These are phyloP conservation scores for Lucinisca nassula DNA, from an alignment of 2,888 invertebrate species.

Conservation along the genomic window DNA sequence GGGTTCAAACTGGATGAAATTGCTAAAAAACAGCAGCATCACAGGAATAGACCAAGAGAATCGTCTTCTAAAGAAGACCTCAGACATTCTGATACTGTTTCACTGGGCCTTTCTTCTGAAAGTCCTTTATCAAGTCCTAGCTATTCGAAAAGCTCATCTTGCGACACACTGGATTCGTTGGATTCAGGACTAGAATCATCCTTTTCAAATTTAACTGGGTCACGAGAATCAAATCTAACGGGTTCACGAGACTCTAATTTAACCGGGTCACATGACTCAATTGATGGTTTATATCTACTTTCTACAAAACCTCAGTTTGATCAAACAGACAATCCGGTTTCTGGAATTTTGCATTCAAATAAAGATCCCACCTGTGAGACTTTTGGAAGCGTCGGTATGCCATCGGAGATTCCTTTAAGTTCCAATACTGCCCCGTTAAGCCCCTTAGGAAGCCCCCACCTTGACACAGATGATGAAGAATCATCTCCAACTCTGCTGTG, in stretches of 20 bases:
- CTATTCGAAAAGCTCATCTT: conserved; percentile 59
- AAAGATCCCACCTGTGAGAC: no score
- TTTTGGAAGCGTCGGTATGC: no score
- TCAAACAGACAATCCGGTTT: no score
- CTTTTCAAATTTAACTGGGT: conserved; percentile 38
- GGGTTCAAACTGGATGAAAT: no score
- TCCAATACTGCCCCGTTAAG: not conserved
- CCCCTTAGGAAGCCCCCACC: conserved; percentile 9
- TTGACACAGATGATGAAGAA: not conserved
- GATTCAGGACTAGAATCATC: conserved; percentile 64
- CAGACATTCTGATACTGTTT: not conserved
- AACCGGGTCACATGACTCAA: conserved; percentile 49
- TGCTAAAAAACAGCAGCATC: no score
- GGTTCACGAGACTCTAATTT: no score
- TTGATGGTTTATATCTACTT: no score
- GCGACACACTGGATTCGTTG: conserved; percentile 56
- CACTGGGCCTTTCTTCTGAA: not conserved
- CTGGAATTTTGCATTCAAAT: no score
- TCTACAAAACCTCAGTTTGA: no score
- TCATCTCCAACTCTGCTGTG: conserved; percentile 35
- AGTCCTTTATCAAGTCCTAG: conserved; percentile 33
- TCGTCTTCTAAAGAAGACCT: no score
- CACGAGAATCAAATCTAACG: conserved; percentile 51
- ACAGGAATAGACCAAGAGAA: no score
- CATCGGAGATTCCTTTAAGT: no score